phyloP scores from a whole-genome alignment of 2,888 invertebrate species.

The Cosmia trapezina region DNA sequence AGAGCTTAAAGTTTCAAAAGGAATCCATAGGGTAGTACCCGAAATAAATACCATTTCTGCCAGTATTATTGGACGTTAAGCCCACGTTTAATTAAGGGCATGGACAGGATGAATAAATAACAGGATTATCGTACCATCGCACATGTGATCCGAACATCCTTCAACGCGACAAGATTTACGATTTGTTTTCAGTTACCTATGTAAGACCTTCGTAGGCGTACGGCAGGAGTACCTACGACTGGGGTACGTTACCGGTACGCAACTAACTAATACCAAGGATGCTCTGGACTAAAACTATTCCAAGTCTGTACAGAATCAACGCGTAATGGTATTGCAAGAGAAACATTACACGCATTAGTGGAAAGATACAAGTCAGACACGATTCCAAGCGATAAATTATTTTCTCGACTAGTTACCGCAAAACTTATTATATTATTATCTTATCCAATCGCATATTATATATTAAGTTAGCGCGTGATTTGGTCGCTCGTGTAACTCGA shows the following conservation, averaged over 20 bases:
- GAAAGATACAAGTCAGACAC: slow-evolving; percentile 50
- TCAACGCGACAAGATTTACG: slow-evolving; percentile 67
- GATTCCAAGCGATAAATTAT: slow-evolving; percentile 39
- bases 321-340: slow-evolving; percentile 45
- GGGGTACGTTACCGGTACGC: background rate
- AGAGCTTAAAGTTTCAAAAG: slow-evolving; percentile 73
- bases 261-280: slow-evolving; percentile 36
- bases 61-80: slow-evolving; percentile 74
- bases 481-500: slow-evolving; percentile 46
- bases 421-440: slow-evolving; percentile 37
- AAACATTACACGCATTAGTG: slow-evolving; percentile 55
- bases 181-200: slow-evolving; percentile 67
- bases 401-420: slow-evolving; percentile 38
- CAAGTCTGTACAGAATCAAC: slow-evolving; percentile 55
- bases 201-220: slow-evolving; percentile 51
- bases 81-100: slow-evolving; percentile 81
- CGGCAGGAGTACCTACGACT: slow-evolving; percentile 13
- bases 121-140: slow-evolving; percentile 85
- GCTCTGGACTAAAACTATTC: slow-evolving; percentile 33
- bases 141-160: slow-evolving; percentile 73
- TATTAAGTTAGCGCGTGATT: slow-evolving; percentile 38
- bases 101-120: slow-evolving; percentile 84
- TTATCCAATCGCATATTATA: slow-evolving; percentile 37
- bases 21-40: slow-evolving; percentile 72
- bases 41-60: slow-evolving; percentile 80